These are phyloP conservation scores for Prunella strophiata DNA, from an alignment of 2,797 vertebrate species.

Conservation along the genomic window DNA sequence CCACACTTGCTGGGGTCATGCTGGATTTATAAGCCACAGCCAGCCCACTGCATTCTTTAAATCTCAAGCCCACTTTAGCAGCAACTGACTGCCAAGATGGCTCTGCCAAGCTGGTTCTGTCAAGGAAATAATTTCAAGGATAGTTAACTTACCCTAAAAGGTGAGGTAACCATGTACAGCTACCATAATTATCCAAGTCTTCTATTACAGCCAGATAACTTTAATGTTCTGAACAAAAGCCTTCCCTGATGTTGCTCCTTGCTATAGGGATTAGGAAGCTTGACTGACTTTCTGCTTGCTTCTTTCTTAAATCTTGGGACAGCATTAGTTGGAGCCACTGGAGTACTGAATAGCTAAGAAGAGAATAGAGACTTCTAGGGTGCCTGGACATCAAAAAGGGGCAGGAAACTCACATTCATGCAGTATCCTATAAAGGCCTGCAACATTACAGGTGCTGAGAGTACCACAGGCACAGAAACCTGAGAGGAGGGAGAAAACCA, in stretches of 20 bases:
- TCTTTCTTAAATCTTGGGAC: background rate
- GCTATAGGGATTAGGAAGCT: background rate
- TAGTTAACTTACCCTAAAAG: slow-evolving; percentile 10
- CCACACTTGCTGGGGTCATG: background rate
- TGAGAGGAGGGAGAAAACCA: background rate
- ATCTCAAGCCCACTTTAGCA: slow-evolving; percentile 10
- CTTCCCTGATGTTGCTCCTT: background rate
- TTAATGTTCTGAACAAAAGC: background rate
- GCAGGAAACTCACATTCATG: background rate
- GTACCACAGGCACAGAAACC: background rate
- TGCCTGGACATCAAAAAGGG: background rate
- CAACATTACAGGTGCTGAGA: background rate
- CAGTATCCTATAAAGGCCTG: background rate
- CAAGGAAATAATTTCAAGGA: background rate
- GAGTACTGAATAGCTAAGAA: background rate
- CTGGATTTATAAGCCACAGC: background rate
- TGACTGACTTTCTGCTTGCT: background rate
- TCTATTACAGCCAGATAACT: accelerated
- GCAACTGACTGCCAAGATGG: background rate
- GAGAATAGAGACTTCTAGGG: background rate
- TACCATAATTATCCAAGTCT: background rate
- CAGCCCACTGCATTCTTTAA: slow-evolving; percentile 11
- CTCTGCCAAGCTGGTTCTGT: background rate
- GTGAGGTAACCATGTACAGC: background rate
- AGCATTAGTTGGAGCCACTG: background rate